Percentiles rank a stretch among this genome's conserved stretches.
Conservation (phyloP, 2,113 vertebrate genomes). For the Sebastes fasciatus region DNA sequence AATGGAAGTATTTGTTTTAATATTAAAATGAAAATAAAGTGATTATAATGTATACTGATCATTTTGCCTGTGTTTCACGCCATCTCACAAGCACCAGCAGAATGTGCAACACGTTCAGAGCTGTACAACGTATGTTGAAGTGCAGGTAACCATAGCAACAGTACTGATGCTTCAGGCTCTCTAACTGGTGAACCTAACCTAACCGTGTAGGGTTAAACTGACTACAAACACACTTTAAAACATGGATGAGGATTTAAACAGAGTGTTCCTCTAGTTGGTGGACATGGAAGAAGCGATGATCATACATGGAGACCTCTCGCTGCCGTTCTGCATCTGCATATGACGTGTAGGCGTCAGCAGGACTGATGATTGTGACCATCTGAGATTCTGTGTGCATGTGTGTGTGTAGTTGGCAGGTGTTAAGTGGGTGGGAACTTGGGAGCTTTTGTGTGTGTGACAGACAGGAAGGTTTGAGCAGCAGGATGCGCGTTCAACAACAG, state of each 20-base stretch:
- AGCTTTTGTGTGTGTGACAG: slow-evolving; percentile 35
- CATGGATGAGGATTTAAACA: not conserved
- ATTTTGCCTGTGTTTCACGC: not conserved
- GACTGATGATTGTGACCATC: slow-evolving; percentile 40
- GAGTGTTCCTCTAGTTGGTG: not conserved
- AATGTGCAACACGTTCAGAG: not conserved
- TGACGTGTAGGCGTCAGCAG: slow-evolving; percentile 50
- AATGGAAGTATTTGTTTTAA: not conserved
- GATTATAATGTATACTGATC: not conserved
- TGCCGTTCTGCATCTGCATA: slow-evolving; percentile 34
- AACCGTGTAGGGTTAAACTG: not conserved
- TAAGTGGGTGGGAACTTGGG: slow-evolving; percentile 41
- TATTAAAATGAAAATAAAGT: not conserved
- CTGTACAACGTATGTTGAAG: not conserved
- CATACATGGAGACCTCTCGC: not conserved
- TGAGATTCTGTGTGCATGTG: slow-evolving; percentile 1
- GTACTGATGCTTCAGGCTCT: slow-evolving; percentile 31
- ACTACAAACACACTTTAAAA: not conserved
- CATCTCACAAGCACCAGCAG: not conserved
- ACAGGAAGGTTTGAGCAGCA: slow-evolving; percentile 27
- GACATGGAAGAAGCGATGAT: not conserved
- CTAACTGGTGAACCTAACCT: not conserved
- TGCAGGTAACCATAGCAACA: slow-evolving; percentile 49
- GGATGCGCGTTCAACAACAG: slow-evolving; percentile 4
- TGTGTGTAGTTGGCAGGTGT: slow-evolving; percentile 42